These are phyloP conservation scores for Apotomis turbidana DNA, from an alignment of 2,888 invertebrate species.

Conservation along the genomic window DNA sequence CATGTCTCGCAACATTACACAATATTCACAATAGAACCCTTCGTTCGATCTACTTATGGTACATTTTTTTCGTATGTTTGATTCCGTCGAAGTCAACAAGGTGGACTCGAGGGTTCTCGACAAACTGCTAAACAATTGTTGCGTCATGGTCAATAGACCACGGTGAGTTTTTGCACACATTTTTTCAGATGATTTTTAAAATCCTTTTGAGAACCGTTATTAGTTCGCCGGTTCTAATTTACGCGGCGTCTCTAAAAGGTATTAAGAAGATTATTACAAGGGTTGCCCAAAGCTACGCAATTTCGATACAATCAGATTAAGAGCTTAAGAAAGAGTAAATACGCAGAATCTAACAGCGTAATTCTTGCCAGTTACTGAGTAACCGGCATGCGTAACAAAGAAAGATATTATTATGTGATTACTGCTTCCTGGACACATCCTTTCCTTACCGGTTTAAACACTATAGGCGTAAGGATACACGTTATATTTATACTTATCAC, in stretches of 20 bases:
- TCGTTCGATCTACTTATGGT: constrained; percentile 74
- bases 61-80: constrained; percentile 71
- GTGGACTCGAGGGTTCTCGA: constrained; percentile 74
- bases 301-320: constrained; percentile 45
- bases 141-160: constrained; percentile 81
- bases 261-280: constrained; percentile 52
- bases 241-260: constrained; percentile 60
- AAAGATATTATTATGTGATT: background rate
- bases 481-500: background rate
- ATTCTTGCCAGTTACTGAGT: constrained; percentile 9
- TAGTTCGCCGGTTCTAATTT: constrained; percentile 61
- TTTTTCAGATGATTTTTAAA: constrained; percentile 56
- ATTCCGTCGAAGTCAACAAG: constrained; percentile 80
- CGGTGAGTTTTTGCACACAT: constrained; percentile 66
- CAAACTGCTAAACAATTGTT: constrained; percentile 82
- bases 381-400: constrained; percentile 9
- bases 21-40: constrained; percentile 79
- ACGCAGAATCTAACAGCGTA: constrained; percentile 14
- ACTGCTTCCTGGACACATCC: constrained; percentile 3
- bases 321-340: constrained; percentile 5
- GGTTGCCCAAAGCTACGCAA: constrained; percentile 41
- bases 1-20: constrained; percentile 81
- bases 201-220: constrained; percentile 60
- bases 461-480: background rate
- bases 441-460: background rate